These are phyloP conservation scores for Muscicapa comitata DNA, from an alignment of 2,797 vertebrate species.

Conservation along the genomic window DNA sequence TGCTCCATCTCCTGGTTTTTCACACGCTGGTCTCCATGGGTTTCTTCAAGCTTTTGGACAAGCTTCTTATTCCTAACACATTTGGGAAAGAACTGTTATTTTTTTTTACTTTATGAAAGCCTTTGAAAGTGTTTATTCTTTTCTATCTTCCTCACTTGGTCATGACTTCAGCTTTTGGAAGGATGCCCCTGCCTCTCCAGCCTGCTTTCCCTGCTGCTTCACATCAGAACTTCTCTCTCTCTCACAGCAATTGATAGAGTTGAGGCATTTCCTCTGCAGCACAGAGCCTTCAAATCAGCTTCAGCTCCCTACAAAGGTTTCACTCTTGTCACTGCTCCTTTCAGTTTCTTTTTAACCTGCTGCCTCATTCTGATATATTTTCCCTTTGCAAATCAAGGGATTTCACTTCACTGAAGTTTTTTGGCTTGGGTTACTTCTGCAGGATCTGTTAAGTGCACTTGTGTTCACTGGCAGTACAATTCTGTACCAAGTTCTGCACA, in stretches of 20 bases:
- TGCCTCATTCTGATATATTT: neutral
- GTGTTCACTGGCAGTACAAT: neutral
- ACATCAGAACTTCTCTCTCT: neutral
- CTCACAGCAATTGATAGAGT: neutral
- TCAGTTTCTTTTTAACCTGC: neutral
- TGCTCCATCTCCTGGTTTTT: neutral
- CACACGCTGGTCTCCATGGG: neutral
- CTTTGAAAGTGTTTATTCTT: slow-evolving; percentile 9
- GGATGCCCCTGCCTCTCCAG: neutral
- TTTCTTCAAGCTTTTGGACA: neutral
- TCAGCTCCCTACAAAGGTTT: neutral
- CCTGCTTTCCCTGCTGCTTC: neutral
- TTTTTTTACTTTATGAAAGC: slow-evolving; percentile 13
- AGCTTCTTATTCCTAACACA: neutral
- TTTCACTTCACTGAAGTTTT: neutral
- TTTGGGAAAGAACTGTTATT: neutral
- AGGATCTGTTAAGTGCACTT: neutral
- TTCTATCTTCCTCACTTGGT: slow-evolving; percentile 13
- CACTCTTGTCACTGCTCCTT: neutral
- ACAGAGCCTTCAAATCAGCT: neutral
- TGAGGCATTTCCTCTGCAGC: neutral
- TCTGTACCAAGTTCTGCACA: neutral
- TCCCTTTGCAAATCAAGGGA: neutral
- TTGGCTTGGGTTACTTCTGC: neutral
- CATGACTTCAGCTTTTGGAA: slow-evolving; percentile 53